These are phyloP conservation scores for Hozukius guyotensis DNA, from an alignment of 2,797 vertebrate species.

Conservation along the genomic window DNA sequence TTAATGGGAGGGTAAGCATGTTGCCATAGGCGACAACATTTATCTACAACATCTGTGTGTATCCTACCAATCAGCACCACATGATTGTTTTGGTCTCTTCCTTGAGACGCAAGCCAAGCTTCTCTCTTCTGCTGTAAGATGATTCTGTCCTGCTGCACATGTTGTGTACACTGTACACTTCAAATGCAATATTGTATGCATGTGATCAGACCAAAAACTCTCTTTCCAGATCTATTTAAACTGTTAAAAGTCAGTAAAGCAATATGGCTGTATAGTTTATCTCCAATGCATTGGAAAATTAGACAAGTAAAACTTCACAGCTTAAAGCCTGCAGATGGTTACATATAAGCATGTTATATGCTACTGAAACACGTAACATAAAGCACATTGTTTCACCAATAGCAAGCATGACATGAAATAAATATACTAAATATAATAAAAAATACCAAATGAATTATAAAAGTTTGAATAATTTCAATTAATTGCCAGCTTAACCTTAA, in stretches of 20 bases:
- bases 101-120: conserved; percentile 10
- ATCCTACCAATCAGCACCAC: conserved; percentile 34
- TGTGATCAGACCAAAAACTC: background rate
- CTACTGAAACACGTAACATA: background rate
- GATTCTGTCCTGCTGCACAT: background rate
- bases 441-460: background rate
- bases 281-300: background rate
- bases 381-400: background rate
- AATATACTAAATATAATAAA: too few species aligned
- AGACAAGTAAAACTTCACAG: background rate
- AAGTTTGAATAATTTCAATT: background rate
- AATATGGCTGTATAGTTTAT: background rate
- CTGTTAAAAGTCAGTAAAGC: background rate
- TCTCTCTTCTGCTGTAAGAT: background rate
- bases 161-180: background rate
- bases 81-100: conserved; percentile 42
- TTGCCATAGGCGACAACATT: conserved; percentile 32
- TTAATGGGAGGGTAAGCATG: background rate
- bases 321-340: background rate
- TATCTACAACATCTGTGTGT: conserved; percentile 55
- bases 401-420: background rate
- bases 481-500: background rate
- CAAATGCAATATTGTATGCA: background rate
- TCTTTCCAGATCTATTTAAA: background rate
- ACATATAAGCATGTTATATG: background rate